Evolutionary conservation across 2,113 vertebrate species (phyloP), one percentile per base, ranked within the genome.

Genomic region (Odontesthes bonariensis): DNA sequence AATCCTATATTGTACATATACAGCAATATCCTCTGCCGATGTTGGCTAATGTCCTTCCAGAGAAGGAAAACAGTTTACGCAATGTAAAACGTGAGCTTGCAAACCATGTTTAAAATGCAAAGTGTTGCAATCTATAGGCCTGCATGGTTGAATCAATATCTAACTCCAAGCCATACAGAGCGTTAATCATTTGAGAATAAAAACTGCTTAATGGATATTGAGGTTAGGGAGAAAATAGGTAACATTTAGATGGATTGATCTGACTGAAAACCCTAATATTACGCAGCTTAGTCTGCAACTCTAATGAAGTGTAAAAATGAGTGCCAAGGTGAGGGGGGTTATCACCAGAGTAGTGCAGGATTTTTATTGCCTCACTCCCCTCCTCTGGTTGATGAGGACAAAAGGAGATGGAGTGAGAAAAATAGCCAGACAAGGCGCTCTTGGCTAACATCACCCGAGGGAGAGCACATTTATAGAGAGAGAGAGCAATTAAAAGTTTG

Each of bases 401-500:
- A 70, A 66, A 42, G 69, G 75, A 70, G 82, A 83, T 54, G 38
- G 70, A 82, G 73, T 22, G 61, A 73, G 78, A 80, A 76, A 87
- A 79, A 84, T 68, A 77, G 64, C 73, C 69, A 74, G 70, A 51
- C 64, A 83, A 65, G 58, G 59, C 8, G n/a, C 44, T 56, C 27
- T 71, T 58, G 49, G 64, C 74, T 83, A 86, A 86, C 69, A 75
- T 70, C 60, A 72, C 87, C 73, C 77, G 0, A 35, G 85, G 84
- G 86, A 75, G 53, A 61, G 67, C 19, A 81, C 80, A 89, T 89
- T 79, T 88, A 91, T 85, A 74, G 85, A 87, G 73, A 79, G 79
- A 83, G 83, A 84, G 79, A 86, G 84, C 88, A 91, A 92, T 93
- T 89, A 91, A 88, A 92, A 90, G 82, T 91, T 90, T 77, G 72